Conservation (phyloP, 2,113 vertebrate genomes). For the Aptenodytes forsteri region DNA sequence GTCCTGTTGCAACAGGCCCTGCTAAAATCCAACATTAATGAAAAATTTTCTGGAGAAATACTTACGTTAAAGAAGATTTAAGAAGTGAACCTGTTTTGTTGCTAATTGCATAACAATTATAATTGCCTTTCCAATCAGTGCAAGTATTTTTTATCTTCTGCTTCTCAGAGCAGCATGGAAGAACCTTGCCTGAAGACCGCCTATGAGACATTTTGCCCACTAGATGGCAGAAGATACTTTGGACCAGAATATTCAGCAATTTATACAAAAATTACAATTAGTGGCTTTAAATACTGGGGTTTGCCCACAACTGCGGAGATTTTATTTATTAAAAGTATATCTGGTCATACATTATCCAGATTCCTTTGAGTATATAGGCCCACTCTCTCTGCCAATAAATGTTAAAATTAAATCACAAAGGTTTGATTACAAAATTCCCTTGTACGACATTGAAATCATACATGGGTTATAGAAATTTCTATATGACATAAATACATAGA, state of each 20-base stretch:
- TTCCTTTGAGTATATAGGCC: background rate
- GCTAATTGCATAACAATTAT: background rate
- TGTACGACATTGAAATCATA: background rate
- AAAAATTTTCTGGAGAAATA: background rate
- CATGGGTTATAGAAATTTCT: background rate
- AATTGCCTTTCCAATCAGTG: background rate
- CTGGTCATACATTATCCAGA: background rate
- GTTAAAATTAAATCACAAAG: background rate
- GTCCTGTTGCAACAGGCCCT: too few species aligned
- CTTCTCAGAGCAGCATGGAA: background rate
- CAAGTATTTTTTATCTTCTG: background rate
- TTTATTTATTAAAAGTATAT: background rate
- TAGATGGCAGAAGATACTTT: slow-evolving; percentile 71
- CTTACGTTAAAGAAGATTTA: background rate
- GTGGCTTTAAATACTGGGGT: background rate
- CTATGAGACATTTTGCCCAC: background rate
- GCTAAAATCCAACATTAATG: background rate
- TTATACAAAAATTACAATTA: background rate
- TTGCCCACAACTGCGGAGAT: background rate
- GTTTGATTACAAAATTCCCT: background rate
- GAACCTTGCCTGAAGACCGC: background rate
- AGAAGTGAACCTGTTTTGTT: background rate
- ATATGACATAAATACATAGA: background rate
- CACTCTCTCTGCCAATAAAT: background rate
- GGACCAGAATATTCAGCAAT: background rate